Evolutionary conservation across 2,113 vertebrate species (phyloP), one percentile per base, ranked within the genome.

Genomic region (Phaethornis superciliosus): DNA sequence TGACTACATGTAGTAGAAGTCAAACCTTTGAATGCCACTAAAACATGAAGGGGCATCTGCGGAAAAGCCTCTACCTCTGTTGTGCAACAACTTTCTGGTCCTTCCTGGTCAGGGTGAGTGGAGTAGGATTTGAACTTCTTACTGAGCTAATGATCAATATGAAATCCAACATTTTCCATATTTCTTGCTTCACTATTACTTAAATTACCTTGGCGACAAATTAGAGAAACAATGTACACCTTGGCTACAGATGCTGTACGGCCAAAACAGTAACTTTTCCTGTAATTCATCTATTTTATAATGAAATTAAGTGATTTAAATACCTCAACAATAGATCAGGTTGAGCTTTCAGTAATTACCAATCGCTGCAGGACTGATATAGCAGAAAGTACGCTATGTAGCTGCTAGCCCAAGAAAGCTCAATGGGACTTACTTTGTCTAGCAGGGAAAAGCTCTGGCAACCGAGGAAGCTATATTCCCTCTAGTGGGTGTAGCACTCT

Each of bases 251-350:
- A 85, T 2, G 2, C 24, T 74, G 94, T 0, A 1, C 88, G 87
- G 81, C 91, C 94, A 93, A 93, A 94, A 70, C 81, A 85, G 63
- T 81, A 88, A 67, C 81, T 81, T 55, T 78, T 64, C 51, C 79
- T 83, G 75, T 96, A 95, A 94, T 93, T 96, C 1, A 7, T 46
- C 79, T 93, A 64, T 91, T 89, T 91, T 94, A 91, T 91, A 91
- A 93, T 95, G 81, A 96, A 95, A 95, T 95, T 81, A 95, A 94
- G 91, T 76, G 68, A 96, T 97, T 96, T 94, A 95, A 95, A 91
- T 95, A 94, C 88, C 93, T 95, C 93, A 86, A 93, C 79, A 91
- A 71, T 93, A 77, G 69, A 88, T 40, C 1, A 3, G 74, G 69
- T 94, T 96, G 88, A 95, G 88, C 49, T 90, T 96, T 93, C 80